A percentile compares a stretch with the other conserved stretches of the same genome.
Conservation (phyloP, 2,797 vertebrate species). For the Tangara arthus region DNA sequence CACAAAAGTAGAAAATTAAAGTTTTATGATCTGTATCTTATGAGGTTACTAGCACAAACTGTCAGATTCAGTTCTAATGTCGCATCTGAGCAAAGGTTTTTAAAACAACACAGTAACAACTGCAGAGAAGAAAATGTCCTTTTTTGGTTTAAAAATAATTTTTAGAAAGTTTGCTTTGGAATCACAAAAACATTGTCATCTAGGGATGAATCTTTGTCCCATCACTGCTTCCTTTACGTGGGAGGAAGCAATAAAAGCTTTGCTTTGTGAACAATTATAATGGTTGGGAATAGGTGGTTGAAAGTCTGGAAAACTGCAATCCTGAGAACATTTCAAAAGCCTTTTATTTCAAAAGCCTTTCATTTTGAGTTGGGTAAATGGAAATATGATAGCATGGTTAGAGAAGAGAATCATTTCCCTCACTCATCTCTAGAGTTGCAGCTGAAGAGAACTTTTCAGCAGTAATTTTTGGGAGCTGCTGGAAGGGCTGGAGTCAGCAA, state of each 20-base stretch:
- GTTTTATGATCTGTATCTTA: neutral
- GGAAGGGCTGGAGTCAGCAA: neutral
- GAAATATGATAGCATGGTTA: neutral
- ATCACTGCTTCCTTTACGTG: conserved; percentile 50
- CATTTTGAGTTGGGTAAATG: conserved; percentile 17
- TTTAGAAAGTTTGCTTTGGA: conserved; percentile 49
- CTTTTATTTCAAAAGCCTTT: conserved; percentile 43
- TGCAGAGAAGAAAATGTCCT: neutral
- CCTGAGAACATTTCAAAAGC: conserved; percentile 3
- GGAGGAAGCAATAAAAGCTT: conserved; percentile 54
- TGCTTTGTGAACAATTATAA: conserved; percentile 42
- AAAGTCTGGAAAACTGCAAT: conserved; percentile 17
- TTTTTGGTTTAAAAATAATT: conserved; percentile 21
- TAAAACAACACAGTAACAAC: neutral
- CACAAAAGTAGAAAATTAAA: neutral
- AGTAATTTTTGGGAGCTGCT: neutral
- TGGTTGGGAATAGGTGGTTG: conserved; percentile 10
- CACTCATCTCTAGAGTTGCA: neutral
- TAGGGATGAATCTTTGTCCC: conserved; percentile 46
- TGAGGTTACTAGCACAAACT: neutral
- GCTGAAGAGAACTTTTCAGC: neutral
- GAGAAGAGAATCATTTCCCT: neutral
- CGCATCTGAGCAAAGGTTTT: neutral
- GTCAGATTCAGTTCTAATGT: neutral
- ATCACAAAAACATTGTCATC: conserved; percentile 31